Percentiles rank a stretch among this genome's conserved stretches.
These are phyloP conservation scores for Yponomeuta malinellus DNA, from an alignment of 2,888 invertebrate genomes.

Conservation along the genomic window DNA sequence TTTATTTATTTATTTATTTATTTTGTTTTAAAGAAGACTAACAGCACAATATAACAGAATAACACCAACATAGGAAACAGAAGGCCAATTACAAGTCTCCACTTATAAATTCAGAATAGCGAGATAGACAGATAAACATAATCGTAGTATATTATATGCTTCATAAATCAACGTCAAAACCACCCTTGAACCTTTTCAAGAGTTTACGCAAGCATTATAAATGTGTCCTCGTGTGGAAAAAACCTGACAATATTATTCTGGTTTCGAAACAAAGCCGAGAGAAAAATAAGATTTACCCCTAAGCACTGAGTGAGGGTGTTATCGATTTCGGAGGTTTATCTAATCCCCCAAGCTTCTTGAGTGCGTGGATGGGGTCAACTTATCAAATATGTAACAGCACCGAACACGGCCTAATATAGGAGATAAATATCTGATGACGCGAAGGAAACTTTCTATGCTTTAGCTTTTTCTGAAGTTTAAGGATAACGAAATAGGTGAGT, in stretches of 20 bases:
- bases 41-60: too few relatives aligned
- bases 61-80: too few relatives aligned
- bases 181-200: neutral
- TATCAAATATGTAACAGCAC: constrained; percentile 4
- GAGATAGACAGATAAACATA: too few relatives aligned
- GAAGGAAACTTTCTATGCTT: neutral
- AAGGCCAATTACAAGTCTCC: too few relatives aligned
- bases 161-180: neutral
- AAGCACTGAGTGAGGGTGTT: constrained; percentile 2
- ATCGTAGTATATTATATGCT: neutral
- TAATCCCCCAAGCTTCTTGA: constrained; percentile 6
- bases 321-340: constrained; percentile 6
- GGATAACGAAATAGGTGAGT: neutral
- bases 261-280: neutral
- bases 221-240: neutral
- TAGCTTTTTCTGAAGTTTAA: neutral
- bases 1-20: too few relatives aligned
- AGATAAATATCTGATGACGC: neutral
- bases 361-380: constrained; percentile 2
- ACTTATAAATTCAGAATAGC: too few relatives aligned
- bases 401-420: constrained; percentile 4
- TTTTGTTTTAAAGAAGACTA: too few relatives aligned
- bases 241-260: neutral
- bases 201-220: neutral
- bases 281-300: neutral